Evolutionary conservation across 2,113 vertebrate genomes (phyloP).

Genomic region (Oreotrochilus melanogaster): DNA sequence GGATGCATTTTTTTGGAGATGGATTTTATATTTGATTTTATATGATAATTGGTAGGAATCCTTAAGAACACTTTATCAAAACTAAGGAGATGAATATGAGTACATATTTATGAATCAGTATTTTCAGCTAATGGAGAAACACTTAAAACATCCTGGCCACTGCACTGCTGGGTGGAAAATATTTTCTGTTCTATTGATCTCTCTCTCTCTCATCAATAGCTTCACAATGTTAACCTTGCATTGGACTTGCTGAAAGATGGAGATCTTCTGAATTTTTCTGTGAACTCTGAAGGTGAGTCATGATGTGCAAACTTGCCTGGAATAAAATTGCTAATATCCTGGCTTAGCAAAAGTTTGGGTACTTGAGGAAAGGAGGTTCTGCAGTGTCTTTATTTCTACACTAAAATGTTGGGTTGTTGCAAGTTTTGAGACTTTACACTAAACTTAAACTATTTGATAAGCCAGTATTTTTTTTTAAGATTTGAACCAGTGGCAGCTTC

Average conservation of each 20-base stretch:
- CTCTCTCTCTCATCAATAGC: conserved; percentile 63
- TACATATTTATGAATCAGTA: neutral
- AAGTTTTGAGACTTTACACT: neutral
- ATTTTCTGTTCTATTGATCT: neutral
- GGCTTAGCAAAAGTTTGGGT: neutral
- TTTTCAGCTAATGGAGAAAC: neutral
- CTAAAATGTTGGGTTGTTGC: neutral
- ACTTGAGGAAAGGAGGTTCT: neutral
- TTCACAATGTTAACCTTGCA: conserved; percentile 90
- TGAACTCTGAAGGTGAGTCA: conserved; percentile 87
- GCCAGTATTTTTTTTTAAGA: conserved; percentile 5
- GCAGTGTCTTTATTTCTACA: neutral
- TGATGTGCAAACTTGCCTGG: neutral
- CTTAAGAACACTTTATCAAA: neutral
- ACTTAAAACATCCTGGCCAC: neutral
- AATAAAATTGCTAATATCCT: neutral
- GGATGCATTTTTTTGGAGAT: neutral
- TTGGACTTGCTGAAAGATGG: conserved; percentile 85
- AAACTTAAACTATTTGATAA: neutral
- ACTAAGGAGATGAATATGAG: neutral
- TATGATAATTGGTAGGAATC: conserved; percentile 18
- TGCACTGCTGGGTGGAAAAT: neutral
- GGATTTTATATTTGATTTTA: neutral
- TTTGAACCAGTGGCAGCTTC: neutral
- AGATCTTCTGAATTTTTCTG: conserved; percentile 72